Base-by-base conservation (phyloP, 2,888 invertebrate species). In the Pyrochroa serraticornis region DNA sequence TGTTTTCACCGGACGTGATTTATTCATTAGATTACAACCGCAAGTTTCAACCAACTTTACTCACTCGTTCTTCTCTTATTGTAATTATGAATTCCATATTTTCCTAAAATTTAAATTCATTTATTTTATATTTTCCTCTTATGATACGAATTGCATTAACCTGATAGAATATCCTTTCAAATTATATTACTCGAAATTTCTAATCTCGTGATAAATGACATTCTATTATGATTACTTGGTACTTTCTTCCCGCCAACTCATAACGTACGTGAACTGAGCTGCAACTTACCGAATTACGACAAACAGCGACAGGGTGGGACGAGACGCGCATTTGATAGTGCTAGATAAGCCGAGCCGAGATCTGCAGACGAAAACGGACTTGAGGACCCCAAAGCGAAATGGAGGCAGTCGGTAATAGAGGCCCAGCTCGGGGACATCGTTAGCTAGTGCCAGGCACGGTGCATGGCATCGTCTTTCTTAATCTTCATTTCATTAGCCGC, bases 371-470 rank as follows among this genome's bases (percentile, higher is more conserved):
- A 64, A 64, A 58, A 63, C 58, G 53, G 58, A 60, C 57, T 59
- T 46, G 45, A 22, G 10, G 32, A 41, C 38, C 45, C 36, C 51
- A 33, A 35, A 35, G 61, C 44, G 56, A 60, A 60, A 46, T 45
- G 43, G 54, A 49, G 53, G 49, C 53, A 49, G 42, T 48, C 48
- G 43, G 61, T 55, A 58, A 61, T 58, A 50, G 58, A 43, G 51
- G 58, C 46, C 58, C 54, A 47, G 58, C 64, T 60, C 57, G 45
- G 55, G 54, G 64, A 58, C 63, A 64, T 64, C 64, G 63, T 65
- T 66, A 63, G 58, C 46, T 54, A 54, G 57, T 65, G 60, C 62
- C 60, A 59, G 63, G 61, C 53, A 63, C 63, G 57, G 35, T 46
- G 36, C 46, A 47, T 45, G 54, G 46, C 22, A 36, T 50, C 44